Percentiles rank a stretch among this genome's conserved stretches.
Conservation (phyloP, 2,888 invertebrate species). For the Formica aserva region DNA sequence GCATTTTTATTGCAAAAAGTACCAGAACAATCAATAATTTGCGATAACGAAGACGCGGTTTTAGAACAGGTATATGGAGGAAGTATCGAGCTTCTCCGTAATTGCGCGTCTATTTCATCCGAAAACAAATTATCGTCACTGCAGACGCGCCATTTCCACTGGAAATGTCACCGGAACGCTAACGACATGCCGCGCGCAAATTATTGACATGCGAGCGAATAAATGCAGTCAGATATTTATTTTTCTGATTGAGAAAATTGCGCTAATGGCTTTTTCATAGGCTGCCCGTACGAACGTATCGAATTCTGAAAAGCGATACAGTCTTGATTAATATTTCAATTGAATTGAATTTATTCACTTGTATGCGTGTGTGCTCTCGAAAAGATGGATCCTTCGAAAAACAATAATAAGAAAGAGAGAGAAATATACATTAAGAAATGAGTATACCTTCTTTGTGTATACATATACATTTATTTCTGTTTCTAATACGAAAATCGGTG, state of each 20-base stretch:
- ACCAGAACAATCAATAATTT: conserved; percentile 14
- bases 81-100: conserved; percentile 33
- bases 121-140: conserved; percentile 52
- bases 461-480: background rate
- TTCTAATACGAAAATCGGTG: background rate
- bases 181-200: conserved; percentile 35
- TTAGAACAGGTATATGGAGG: background rate
- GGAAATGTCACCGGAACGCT: conserved; percentile 38
- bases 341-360: background rate
- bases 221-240: conserved; percentile 46
- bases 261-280: conserved; percentile 7
- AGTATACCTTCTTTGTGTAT: background rate
- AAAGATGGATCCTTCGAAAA: background rate
- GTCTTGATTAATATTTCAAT: conserved; percentile 16
- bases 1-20: conserved; percentile 4
- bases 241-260: conserved; percentile 38
- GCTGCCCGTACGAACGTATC: background rate
- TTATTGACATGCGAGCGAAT: conserved; percentile 48
- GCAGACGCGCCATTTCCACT: conserved; percentile 35
- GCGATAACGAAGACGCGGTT: conserved; percentile 2
- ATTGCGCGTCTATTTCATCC: conserved; percentile 35
- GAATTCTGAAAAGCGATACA: conserved; percentile 1
- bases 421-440: background rate
- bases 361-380: background rate
- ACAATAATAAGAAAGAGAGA: background rate